Conservation (phyloP, 2,797 vertebrate genomes). For the Pelochelys cantorii region DNA sequence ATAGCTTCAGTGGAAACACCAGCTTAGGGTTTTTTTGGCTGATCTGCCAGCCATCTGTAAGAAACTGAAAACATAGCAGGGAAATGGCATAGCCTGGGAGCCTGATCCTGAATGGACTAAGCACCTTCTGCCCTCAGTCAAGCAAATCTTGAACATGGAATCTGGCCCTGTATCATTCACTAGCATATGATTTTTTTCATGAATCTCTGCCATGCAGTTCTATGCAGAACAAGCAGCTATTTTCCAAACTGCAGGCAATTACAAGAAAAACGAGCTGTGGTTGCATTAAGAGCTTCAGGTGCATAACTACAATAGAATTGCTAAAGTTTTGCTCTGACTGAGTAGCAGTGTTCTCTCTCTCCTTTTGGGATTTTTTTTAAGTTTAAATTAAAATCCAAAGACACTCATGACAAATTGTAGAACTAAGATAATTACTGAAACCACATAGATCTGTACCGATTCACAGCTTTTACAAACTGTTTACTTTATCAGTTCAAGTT, state of each 20-base stretch:
- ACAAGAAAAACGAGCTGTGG: conserved; percentile 27
- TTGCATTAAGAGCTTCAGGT: conserved; percentile 40
- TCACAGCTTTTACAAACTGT: neutral
- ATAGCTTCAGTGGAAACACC: neutral
- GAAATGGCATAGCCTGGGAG: neutral
- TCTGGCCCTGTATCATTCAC: neutral
- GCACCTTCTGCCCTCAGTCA: neutral
- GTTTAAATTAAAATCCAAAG: conserved; percentile 10
- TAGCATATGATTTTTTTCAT: neutral
- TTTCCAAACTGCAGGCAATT: conserved; percentile 23
- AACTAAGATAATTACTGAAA: neutral
- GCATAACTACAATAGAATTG: neutral
- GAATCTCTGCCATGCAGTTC: neutral
- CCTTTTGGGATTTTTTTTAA: neutral
- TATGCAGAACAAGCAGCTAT: conserved; percentile 14
- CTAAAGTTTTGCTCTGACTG: neutral
- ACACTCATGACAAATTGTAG: neutral
- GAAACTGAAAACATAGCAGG: neutral
- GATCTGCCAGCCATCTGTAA: conserved; percentile 8
- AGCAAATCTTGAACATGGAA: neutral
- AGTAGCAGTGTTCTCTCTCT: neutral
- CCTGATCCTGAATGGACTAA: conserved; percentile 12
- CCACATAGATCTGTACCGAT: neutral
- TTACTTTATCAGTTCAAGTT: neutral
- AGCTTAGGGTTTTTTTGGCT: neutral